Conservation (phyloP, 2,113 vertebrate genomes). For the Microtus richardsoni region DNA sequence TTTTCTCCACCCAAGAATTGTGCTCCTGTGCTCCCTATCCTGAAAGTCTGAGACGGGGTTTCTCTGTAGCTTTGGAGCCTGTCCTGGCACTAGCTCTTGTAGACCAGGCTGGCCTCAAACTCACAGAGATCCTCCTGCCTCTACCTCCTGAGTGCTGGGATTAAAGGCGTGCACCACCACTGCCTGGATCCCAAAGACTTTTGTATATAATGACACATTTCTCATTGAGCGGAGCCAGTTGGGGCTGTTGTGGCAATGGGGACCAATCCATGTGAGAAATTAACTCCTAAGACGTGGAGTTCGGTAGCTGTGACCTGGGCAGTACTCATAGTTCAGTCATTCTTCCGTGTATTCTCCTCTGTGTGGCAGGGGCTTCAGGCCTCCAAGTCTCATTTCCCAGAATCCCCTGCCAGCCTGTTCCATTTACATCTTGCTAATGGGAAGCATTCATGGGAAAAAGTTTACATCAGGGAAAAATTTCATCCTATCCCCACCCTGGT, state of each 20-base stretch:
- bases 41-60: not conserved
- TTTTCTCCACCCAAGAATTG: not conserved
- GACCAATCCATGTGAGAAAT: not conserved
- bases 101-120: too few relatives aligned
- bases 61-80: too few relatives aligned
- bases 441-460: conserved; percentile 3
- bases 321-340: not conserved
- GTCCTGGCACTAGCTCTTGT: too few relatives aligned
- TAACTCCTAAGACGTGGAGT: not conserved
- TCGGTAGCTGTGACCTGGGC: not conserved
- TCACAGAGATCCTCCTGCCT: too few relatives aligned
- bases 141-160: too few relatives aligned
- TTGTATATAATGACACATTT: not conserved
- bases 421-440: conserved; percentile 57
- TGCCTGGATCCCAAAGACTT: too few relatives aligned
- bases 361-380: not conserved
- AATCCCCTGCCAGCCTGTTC: conserved; percentile 38
- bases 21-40: not conserved
- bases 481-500: not conserved
- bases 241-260: not conserved
- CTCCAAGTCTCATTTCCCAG: conserved; percentile 59
- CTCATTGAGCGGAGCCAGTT: not conserved
- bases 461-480: not conserved
- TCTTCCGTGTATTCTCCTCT: not conserved
- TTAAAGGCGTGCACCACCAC: not conserved